These are phyloP conservation scores for Bombus balteatus DNA, from an alignment of 1,140 invertebrate genomes.

Conservation along the genomic window DNA sequence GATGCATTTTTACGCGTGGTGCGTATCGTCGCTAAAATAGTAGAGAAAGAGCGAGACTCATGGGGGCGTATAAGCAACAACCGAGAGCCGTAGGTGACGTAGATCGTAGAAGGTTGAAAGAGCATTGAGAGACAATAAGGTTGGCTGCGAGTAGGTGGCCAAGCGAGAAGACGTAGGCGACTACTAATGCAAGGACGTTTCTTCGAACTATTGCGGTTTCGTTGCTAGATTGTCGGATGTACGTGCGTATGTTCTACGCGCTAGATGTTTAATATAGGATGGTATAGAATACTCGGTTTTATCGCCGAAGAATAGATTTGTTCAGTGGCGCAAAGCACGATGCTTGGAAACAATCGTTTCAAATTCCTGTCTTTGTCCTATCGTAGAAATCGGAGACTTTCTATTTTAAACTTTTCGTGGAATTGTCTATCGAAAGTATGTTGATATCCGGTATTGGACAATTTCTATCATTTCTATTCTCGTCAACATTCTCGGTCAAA, in stretches of 20 bases:
- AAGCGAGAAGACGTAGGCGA: conserved; percentile 44
- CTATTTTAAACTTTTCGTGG: too few species aligned
- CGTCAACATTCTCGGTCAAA: too few species aligned
- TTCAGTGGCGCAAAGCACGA: too few species aligned
- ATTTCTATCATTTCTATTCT: too few species aligned
- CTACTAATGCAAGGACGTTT: conserved; percentile 60
- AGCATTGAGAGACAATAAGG: conserved; percentile 59
- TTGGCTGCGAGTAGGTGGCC: conserved; percentile 55
- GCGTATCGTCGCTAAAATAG: not conserved
- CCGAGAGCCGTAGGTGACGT: conserved; percentile 14
- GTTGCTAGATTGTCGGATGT: not conserved
- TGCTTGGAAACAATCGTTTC: too few species aligned
- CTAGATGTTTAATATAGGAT: not conserved
- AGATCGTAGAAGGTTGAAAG: conserved; percentile 64
- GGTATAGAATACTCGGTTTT: not conserved
- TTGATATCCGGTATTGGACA: too few species aligned
- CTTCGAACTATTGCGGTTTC: conserved; percentile 46
- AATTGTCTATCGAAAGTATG: too few species aligned
- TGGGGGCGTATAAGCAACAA: conserved; percentile 46
- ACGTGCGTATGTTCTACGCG: not conserved
- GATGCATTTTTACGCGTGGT: not conserved
- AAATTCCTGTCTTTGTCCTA: too few species aligned
- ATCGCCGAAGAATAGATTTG: not conserved
- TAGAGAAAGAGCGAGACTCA: conserved; percentile 5
- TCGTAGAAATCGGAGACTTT: too few species aligned